These are phyloP conservation scores for Thinocorus orbignyianus DNA, from an alignment of 2,113 vertebrate genomes.

Conservation along the genomic window DNA sequence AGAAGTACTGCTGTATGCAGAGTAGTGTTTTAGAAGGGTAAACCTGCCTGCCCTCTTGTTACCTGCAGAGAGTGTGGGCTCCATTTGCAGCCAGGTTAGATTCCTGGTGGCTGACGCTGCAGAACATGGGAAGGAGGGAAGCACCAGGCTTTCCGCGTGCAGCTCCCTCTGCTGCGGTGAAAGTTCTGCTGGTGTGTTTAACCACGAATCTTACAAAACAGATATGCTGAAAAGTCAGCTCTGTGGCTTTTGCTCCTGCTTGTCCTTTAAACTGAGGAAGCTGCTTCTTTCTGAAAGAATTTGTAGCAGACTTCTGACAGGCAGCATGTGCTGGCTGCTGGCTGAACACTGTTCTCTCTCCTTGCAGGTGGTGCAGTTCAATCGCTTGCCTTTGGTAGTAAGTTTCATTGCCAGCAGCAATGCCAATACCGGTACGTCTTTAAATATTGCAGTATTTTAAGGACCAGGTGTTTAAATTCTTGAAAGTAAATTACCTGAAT, in stretches of 20 bases:
- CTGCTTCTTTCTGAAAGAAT: background rate
- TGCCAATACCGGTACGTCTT: slow-evolving; percentile 90
- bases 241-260: background rate
- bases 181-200: background rate
- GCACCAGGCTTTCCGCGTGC: rapidly evolving
- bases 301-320: background rate
- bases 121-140: rapidly evolving
- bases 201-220: background rate
- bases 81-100: background rate
- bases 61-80: background rate
- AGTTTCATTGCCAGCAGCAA: slow-evolving; percentile 95
- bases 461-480: background rate
- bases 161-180: background rate
- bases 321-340: rapidly evolving
- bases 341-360: background rate
- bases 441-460: background rate
- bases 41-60: background rate
- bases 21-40: background rate
- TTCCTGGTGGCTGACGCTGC: background rate
- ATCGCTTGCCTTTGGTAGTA: slow-evolving; percentile 93
- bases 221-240: background rate
- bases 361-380: slow-evolving; percentile 85
- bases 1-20: background rate
- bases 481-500: background rate
- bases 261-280: background rate